phyloP scores from a whole-genome alignment of 2,888 invertebrate genomes.

The Lithodes maja region DNA sequence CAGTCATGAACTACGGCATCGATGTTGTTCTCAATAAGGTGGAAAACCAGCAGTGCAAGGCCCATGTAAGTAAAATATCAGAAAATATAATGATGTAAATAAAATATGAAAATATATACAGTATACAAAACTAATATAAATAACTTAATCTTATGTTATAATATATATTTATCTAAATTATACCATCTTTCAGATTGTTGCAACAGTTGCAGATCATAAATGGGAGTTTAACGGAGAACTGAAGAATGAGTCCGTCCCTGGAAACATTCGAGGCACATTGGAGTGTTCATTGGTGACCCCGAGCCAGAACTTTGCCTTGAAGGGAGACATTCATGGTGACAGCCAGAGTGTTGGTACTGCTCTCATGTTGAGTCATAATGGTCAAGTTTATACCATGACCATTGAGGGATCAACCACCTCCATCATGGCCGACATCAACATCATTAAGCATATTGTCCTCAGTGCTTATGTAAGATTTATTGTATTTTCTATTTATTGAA shows the following conservation, averaged over 20 bases:
- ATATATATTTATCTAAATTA: not conserved
- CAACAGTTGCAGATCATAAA: not conserved
- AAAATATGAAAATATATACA: no score
- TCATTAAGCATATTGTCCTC: conserved; percentile 44
- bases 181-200: not conserved
- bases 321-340: conserved; percentile 41
- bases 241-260: not conserved
- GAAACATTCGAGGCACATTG: not conserved
- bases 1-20: not conserved
- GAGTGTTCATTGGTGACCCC: not conserved
- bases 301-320: not conserved
- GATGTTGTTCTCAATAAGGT: not conserved
- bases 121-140: not conserved
- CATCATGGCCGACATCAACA: conserved; percentile 48
- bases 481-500: no score
- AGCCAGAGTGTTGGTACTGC: conserved; percentile 36
- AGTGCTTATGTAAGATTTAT: conserved; percentile 54
- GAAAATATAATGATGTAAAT: no score
- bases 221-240: not conserved
- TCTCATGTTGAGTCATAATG: conserved; percentile 17
- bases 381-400: conserved; percentile 22
- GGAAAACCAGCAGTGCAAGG: not conserved
- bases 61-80: not conserved
- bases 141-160: not conserved
- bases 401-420: conserved; percentile 39